phyloP scores from a whole-genome alignment of 2,888 invertebrate genomes.

The Ecliptopera silaceata region DNA sequence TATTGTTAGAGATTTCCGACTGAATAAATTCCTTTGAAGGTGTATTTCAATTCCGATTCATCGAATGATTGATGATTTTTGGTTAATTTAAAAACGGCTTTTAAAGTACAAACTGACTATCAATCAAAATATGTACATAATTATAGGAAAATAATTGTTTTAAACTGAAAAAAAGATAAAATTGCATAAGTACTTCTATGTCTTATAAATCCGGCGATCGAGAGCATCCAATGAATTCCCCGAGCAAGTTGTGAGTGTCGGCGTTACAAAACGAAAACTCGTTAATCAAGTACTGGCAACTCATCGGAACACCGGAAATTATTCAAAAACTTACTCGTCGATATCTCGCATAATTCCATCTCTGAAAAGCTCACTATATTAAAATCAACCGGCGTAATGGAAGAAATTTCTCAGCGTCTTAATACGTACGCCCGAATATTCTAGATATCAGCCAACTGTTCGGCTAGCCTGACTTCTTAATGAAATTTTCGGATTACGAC shows the following conservation, averaged over 20 bases:
- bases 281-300: conserved; percentile 49
- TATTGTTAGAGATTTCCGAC: background rate
- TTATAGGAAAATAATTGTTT: too few species aligned
- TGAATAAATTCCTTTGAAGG: background rate
- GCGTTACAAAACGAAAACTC: conserved; percentile 36
- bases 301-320: conserved; percentile 47
- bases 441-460: conserved; percentile 76
- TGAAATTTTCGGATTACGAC: conserved; percentile 82
- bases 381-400: conserved; percentile 64
- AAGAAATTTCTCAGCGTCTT: conserved; percentile 68
- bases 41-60: background rate
- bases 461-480: conserved; percentile 78
- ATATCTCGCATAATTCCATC: conserved; percentile 62
- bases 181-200: too few species aligned
- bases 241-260: conserved; percentile 23
- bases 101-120: too few species aligned
- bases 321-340: conserved; percentile 43
- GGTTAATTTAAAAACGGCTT: too few species aligned
- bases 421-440: conserved; percentile 75
- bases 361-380: conserved; percentile 61
- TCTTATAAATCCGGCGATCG: background rate
- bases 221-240: conserved; percentile 15
- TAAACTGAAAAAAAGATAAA: too few species aligned
- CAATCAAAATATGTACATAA: too few species aligned
- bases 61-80: background rate